These are phyloP conservation scores for Tribolium castaneum DNA, from an alignment of 1,140 invertebrate species.

Conservation along the genomic window DNA sequence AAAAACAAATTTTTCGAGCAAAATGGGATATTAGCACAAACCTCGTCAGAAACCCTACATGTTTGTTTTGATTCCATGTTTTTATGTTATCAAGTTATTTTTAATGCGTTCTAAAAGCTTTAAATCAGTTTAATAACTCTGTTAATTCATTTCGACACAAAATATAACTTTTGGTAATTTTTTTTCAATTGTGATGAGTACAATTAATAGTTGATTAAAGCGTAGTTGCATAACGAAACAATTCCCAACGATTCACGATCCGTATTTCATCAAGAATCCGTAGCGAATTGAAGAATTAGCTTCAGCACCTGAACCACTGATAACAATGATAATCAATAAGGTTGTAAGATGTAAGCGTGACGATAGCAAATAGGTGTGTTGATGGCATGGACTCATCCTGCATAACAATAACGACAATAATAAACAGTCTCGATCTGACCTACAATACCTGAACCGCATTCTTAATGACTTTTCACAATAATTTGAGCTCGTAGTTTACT, in stretches of 20 bases:
- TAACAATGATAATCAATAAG: slow-evolving; percentile 20
- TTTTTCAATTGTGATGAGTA: too few species aligned
- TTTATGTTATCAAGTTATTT: not conserved
- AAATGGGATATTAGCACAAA: too few species aligned
- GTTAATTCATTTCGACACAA: too few species aligned
- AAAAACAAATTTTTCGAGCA: too few species aligned
- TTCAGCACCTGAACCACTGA: not conserved
- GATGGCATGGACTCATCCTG: slow-evolving; percentile 13
- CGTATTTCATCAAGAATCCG: not conserved
- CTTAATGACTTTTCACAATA: slow-evolving; percentile 12
- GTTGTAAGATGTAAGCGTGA: not conserved
- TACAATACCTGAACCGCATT: slow-evolving; percentile 22
- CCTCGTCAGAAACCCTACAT: too few species aligned
- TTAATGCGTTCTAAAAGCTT: not conserved
- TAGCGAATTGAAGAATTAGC: slow-evolving; percentile 1
- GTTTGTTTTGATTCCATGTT: too few species aligned
- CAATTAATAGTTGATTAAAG: too few species aligned
- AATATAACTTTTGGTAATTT: too few species aligned
- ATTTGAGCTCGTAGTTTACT: not conserved
- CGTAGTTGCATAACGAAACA: too few species aligned
- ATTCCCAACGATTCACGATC: too few species aligned
- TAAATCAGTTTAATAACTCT: too few species aligned
- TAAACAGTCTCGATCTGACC: slow-evolving; percentile 14
- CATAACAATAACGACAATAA: slow-evolving; percentile 8
- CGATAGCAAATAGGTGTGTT: slow-evolving; percentile 15